Conservation (phyloP, 2,797 vertebrate species). For the Sebastes cheni region DNA sequence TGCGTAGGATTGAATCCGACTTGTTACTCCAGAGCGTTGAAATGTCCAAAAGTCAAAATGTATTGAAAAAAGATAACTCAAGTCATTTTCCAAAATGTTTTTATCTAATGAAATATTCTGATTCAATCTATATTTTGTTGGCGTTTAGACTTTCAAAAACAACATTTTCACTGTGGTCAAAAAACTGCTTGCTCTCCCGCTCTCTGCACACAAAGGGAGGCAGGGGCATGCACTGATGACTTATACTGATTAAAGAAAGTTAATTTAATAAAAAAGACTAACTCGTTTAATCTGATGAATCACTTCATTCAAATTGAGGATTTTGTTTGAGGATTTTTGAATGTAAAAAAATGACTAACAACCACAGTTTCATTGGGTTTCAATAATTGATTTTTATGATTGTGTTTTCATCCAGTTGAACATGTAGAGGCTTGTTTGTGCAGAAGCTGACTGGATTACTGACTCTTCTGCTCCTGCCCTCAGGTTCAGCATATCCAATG, state of each 20-base stretch:
- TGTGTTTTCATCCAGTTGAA: conserved; percentile 6
- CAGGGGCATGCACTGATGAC: neutral
- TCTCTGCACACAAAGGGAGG: neutral
- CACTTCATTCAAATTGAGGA: neutral
- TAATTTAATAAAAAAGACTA: no score
- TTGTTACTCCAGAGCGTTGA: neutral
- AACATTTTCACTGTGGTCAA: neutral
- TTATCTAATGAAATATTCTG: neutral
- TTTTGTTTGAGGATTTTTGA: neutral
- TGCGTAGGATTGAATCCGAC: neutral
- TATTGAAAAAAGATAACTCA: neutral
- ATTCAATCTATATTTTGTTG: neutral
- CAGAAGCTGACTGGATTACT: conserved; percentile 7
- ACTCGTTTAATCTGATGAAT: neutral
- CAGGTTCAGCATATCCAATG: conserved; percentile 99
- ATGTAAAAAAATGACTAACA: neutral
- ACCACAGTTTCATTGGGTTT: neutral
- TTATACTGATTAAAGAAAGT: neutral
- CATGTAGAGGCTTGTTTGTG: conserved; percentile 18
- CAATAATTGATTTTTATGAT: conserved; percentile 7
- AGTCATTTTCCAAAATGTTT: neutral
- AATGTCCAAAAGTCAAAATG: neutral
- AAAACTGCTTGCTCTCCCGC: neutral
- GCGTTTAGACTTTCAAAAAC: neutral
- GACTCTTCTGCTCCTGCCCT: conserved; percentile 37